These are phyloP conservation scores for Leucozona laternaria DNA, from an alignment of 2,888 invertebrate genomes.

Conservation along the genomic window DNA sequence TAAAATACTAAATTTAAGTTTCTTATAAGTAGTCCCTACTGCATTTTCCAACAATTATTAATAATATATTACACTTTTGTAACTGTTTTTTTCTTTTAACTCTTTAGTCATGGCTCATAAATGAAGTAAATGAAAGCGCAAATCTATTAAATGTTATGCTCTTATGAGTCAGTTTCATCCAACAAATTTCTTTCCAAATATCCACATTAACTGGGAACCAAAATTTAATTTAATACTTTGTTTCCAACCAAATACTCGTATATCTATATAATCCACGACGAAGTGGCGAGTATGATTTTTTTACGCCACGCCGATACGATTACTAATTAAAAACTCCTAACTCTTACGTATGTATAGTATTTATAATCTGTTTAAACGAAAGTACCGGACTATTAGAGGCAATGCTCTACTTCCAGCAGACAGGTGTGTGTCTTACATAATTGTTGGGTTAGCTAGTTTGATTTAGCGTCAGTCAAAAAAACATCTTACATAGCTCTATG, in stretches of 20 bases:
- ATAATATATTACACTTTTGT: not conserved
- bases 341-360: slow-evolving; percentile 29
- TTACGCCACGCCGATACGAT: not conserved
- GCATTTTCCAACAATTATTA: not conserved
- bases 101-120: slow-evolving; percentile 52
- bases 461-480: slow-evolving; percentile 16
- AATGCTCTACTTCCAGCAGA: slow-evolving; percentile 67
- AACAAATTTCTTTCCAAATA: slow-evolving; percentile 32
- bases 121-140: slow-evolving; percentile 59
- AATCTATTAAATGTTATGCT: slow-evolving; percentile 46
- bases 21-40: too few relatives aligned
- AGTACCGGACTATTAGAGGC: slow-evolving; percentile 44
- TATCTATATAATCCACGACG: slow-evolving; percentile 28
- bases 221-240: slow-evolving; percentile 30
- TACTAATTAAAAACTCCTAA: slow-evolving; percentile 37
- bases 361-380: slow-evolving; percentile 25
- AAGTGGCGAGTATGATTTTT: not conserved
- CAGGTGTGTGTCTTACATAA: slow-evolving; percentile 46
- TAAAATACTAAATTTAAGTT: too few relatives aligned
- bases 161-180: slow-evolving; percentile 4
- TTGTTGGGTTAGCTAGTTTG: slow-evolving; percentile 55
- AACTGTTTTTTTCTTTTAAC: not conserved
- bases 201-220: slow-evolving; percentile 15
- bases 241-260: slow-evolving; percentile 19
- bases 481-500: not conserved